A percentile compares a stretch with the other conserved stretches of the same genome.
phyloP scores from a whole-genome alignment of 2,888 invertebrate genomes.

The Stenurella melanura region DNA sequence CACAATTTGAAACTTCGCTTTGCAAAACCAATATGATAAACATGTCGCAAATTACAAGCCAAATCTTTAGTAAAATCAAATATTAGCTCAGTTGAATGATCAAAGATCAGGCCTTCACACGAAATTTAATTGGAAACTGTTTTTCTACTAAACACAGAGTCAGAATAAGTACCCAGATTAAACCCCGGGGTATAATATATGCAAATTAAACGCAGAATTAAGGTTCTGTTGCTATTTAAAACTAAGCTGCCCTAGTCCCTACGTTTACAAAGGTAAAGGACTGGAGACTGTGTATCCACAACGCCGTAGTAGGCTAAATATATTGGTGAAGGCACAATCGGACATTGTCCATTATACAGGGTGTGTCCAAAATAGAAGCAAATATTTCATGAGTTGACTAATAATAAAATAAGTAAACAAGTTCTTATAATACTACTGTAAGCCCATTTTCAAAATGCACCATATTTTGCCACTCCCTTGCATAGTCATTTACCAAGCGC shows the following conservation, averaged over 20 bases:
- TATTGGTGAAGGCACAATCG: slow-evolving; percentile 22
- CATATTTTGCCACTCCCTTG: no score
- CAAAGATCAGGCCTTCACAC: neutral
- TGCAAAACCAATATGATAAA: neutral
- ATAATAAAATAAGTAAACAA: no score
- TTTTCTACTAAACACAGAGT: neutral
- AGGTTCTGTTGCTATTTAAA: neutral
- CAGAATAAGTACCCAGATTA: neutral
- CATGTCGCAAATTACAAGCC: neutral
- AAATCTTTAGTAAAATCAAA: neutral
- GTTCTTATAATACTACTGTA: no score
- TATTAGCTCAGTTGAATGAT: neutral
- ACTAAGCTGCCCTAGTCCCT: slow-evolving; percentile 25
- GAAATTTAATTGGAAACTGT: slow-evolving; percentile 10
- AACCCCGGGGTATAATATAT: slow-evolving; percentile 11
- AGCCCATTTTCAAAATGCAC: no score
- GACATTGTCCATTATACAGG: neutral
- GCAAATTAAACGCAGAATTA: slow-evolving; percentile 8
- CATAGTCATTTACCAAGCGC: no score
- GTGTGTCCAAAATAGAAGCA: no score
- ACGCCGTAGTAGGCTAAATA: neutral
- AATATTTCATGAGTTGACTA: no score
- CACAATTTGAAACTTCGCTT: no score
- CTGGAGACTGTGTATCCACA: neutral
- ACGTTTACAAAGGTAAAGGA: slow-evolving; percentile 13